These are phyloP conservation scores for Nephrotoma guestfalica DNA, from an alignment of 2,888 invertebrate species.

Conservation along the genomic window DNA sequence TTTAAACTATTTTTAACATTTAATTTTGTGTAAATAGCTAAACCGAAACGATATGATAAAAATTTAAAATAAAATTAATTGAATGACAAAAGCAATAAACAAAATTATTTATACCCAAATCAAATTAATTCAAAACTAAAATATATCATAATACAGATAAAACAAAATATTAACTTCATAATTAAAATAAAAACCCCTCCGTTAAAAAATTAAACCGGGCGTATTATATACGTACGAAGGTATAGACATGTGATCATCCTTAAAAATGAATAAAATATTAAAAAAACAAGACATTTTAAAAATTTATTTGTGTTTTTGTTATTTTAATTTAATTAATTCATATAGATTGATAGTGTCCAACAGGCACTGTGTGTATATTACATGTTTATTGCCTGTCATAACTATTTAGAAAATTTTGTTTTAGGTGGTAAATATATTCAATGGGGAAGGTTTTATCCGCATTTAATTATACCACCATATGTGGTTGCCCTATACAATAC, in stretches of 20 bases:
- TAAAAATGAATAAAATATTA: background rate
- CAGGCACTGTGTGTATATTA: background rate
- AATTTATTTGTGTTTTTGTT: background rate
- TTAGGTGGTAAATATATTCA: background rate
- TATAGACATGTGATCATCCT: background rate
- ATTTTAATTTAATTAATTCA: conserved; percentile 4
- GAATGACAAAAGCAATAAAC: background rate
- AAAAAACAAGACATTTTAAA: background rate
- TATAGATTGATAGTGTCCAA: background rate
- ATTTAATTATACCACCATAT: background rate
- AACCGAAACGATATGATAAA: too few relatives aligned
- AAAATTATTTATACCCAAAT: background rate
- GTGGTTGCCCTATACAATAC: background rate
- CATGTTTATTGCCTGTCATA: conserved; percentile 1
- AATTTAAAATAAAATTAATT: too few relatives aligned
- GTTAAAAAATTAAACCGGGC: background rate
- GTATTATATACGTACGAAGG: background rate
- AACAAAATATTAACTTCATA: background rate
- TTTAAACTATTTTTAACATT: too few relatives aligned
- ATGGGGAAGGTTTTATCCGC: background rate
- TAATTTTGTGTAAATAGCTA: too few relatives aligned
- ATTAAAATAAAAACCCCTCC: background rate
- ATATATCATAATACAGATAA: background rate
- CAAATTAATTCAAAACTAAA: background rate
- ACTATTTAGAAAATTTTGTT: background rate